phyloP scores from a whole-genome alignment of 2,113 vertebrate genomes.

The Eidolon helvum region DNA sequence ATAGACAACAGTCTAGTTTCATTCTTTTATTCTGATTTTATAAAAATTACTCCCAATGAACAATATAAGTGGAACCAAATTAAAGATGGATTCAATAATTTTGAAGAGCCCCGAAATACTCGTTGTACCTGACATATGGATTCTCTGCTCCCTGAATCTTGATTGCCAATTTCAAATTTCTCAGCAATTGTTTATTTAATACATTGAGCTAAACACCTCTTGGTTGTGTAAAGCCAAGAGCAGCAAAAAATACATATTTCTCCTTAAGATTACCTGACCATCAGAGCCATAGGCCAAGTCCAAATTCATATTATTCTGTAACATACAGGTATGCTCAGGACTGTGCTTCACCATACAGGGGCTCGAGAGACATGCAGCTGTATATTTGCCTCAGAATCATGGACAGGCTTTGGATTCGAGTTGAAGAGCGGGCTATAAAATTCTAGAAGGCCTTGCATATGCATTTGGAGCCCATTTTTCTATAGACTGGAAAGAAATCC shows the following conservation, averaged over 20 bases:
- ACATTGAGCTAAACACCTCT: background rate
- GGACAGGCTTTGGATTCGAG: background rate
- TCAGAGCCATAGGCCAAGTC: background rate
- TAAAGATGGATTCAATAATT: background rate
- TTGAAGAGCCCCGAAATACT: background rate
- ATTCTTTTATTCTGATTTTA: background rate
- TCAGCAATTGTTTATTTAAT: slow-evolving; percentile 20
- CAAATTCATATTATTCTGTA: background rate
- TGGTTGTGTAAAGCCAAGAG: background rate
- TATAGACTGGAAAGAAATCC: background rate
- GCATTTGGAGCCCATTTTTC: background rate
- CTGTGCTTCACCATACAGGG: background rate
- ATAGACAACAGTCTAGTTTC: too few species aligned
- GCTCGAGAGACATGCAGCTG: rapidly evolving
- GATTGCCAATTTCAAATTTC: background rate
- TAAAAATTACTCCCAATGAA: background rate
- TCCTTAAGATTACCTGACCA: background rate
- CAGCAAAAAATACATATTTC: background rate
- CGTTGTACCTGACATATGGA: background rate
- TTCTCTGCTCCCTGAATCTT: background rate
- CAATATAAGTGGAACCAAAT: background rate
- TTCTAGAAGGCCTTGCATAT: background rate
- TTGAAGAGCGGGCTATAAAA: background rate
- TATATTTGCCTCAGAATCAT: background rate
- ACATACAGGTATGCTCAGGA: background rate